Evolutionary conservation across 2,113 vertebrate genomes (phyloP).

Genomic region (Sinocyclocheilus anshuiensis): DNA sequence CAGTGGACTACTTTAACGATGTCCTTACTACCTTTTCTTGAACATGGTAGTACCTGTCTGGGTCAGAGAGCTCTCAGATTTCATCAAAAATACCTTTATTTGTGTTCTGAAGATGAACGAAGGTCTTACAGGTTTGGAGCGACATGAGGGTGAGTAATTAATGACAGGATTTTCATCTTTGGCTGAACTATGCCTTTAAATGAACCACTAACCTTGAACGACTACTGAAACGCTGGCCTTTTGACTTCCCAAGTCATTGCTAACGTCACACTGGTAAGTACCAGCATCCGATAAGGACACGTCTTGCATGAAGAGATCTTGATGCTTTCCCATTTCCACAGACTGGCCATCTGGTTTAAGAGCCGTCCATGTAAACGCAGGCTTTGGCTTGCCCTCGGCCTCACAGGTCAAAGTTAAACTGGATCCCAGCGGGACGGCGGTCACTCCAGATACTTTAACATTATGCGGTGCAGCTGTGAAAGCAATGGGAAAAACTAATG

Average conservation of each 20-base stretch:
- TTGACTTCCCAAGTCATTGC: conserved; percentile 60
- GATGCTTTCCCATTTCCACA: not conserved
- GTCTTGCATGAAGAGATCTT: conserved; percentile 14
- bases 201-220: conserved; percentile 59
- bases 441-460: not conserved
- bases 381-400: conserved; percentile 62
- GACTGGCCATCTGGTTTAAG: not conserved
- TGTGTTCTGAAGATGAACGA: not conserved
- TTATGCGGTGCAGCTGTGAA: conserved; percentile 66
- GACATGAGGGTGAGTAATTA: not conserved
- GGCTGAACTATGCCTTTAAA: not conserved
- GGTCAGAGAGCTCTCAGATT: not conserved
- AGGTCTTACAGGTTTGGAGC: not conserved
- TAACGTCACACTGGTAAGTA: conserved; percentile 62
- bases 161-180: not conserved
- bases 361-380: conserved; percentile 61
- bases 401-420: conserved; percentile 59
- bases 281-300: conserved; percentile 55
- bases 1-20: no score
- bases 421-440: conserved; percentile 38
- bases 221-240: conserved; percentile 46
- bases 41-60: no score
- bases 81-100: not conserved
- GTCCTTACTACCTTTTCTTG: no score
- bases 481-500: conserved; percentile 15